phyloP scores from a whole-genome alignment of 2,113 vertebrate species.

The Apus apus region DNA sequence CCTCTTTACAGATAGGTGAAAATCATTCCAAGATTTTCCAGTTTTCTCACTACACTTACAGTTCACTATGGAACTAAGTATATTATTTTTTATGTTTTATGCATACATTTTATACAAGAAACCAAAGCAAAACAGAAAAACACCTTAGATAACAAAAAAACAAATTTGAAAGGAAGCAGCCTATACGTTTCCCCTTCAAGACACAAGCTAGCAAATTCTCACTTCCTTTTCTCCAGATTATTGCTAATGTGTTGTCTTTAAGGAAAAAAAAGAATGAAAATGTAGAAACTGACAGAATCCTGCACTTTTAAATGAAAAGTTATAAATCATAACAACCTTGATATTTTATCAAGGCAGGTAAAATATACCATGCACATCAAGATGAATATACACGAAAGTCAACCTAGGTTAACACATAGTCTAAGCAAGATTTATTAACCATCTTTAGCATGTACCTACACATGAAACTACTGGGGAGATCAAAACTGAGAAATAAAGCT shows the following conservation, averaged over 20 bases:
- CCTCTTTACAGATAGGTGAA: background rate
- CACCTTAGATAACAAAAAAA: background rate
- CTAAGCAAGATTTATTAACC: background rate
- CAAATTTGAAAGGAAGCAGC: background rate
- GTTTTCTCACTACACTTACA: background rate
- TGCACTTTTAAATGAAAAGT: background rate
- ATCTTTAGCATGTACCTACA: background rate
- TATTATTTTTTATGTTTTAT: background rate
- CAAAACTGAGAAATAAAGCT: background rate
- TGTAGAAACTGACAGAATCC: background rate
- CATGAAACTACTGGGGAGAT: background rate
- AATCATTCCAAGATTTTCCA: background rate
- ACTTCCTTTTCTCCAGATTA: background rate
- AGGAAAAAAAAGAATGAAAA: background rate
- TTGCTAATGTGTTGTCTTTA: background rate
- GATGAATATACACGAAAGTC: background rate
- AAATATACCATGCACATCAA: background rate
- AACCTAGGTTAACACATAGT: background rate
- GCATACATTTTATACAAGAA: background rate
- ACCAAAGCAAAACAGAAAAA: background rate
- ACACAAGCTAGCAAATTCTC: background rate
- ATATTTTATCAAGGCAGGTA: background rate
- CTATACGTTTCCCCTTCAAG: background rate
- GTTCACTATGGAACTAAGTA: background rate
- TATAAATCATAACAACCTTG: background rate